Conservation (phyloP, 2,888 invertebrate species). For the Scaptodrosophila latifasciaeformis region DNA sequence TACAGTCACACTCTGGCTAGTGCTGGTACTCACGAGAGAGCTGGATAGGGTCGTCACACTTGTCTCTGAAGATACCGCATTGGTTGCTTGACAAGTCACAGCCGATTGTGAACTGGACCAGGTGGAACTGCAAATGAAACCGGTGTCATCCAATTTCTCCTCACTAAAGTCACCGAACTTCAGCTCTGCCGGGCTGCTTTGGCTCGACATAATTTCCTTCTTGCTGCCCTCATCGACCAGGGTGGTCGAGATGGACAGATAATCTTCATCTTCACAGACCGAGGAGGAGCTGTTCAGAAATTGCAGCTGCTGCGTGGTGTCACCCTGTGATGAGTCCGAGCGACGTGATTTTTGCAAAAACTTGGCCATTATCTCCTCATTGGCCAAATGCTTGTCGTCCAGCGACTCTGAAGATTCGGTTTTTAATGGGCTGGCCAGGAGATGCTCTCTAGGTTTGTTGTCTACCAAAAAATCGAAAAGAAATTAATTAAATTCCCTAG, state of each 20-base stretch:
- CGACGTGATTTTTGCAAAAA: conserved; percentile 37
- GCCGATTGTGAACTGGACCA: conserved; percentile 42
- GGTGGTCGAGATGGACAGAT: no score
- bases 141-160: conserved; percentile 28
- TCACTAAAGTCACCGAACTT: conserved; percentile 63
- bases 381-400: conserved; percentile 42
- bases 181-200: conserved; percentile 34
- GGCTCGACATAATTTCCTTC: not conserved
- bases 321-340: conserved; percentile 1
- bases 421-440: conserved; percentile 2
- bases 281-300: conserved; percentile 70
- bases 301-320: conserved; percentile 49
- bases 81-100: no score
- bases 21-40: not conserved
- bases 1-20: not conserved
- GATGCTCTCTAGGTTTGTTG: no score
- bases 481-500: conserved; percentile 13
- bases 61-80: not conserved
- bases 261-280: conserved; percentile 55
- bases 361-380: conserved; percentile 59
- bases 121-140: conserved; percentile 55
- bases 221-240: conserved; percentile 11
- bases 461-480: no score
- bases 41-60: not conserved
- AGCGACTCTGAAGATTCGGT: not conserved